Base-by-base conservation (phyloP, 53 echinoderm and acorn worm species). In the Antedon mediterranea region DNA sequence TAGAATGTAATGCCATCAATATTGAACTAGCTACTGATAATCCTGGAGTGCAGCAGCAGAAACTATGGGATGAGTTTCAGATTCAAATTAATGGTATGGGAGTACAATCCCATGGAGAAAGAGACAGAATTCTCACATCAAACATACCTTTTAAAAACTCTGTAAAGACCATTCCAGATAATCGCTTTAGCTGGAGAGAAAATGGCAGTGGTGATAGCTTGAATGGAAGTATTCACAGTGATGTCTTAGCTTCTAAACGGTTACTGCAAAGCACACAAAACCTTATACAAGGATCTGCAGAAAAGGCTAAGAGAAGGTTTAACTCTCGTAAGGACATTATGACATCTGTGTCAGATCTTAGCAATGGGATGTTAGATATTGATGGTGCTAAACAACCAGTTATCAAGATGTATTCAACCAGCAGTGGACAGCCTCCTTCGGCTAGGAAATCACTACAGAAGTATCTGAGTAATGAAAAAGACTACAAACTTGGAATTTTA, bases 11-110 rank as follows among this genome's bases (percentile, higher is more conserved):
- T 71, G 86, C 81, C 13, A 43, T 78, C 4, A 31, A 74, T 34
- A 76, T 91, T 28, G 85, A 91, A 43, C 84, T 91, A 28, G 86
- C 83, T 11, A 43, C 83, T 0, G 84, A 84, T n/a, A 86, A 79
- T 78, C 91, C 91, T 32, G 75, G 73, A 76, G 43, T 77, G 0
- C 73, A 84, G 31, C 86, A 91, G 79, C 34, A 84, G 32, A 72
- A 75, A 43, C 0, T 74, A 0, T 91, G 88, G 86, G 79, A 91
- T 32, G 86, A 86, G 23, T 88, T 86, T 43, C 82, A 86, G 23
- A 29, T 44, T 0, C 84, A 88, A 79, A 81, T 86, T 15, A 79
- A 85, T 34, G 32, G 57, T 13, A 57, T 18, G 2, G 57, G 57
- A 6, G 1, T 57, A 26, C 32, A 33, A 23, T 0, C 0, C 34